Base-by-base conservation (phyloP, 2,888 invertebrate species). In the Morpho achilles region DNA sequence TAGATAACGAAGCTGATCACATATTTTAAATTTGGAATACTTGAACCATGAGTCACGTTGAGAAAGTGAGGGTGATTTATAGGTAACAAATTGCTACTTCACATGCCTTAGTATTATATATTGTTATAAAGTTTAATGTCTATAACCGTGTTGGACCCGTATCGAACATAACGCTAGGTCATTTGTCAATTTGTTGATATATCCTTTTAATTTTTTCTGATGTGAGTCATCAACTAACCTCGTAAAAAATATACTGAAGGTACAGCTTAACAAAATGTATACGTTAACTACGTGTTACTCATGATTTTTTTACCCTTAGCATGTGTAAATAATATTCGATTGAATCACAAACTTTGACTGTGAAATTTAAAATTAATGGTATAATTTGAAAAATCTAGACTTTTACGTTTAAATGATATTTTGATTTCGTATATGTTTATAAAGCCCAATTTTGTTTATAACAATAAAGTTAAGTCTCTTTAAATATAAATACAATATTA, bases 11-110 rank as follows among this genome's bases (percentile, higher is more conserved):
- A 77, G 76, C 72, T 72, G 74, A 75, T 72, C 74, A 73, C 74
- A 73, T 71, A 77, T 70, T 80, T 80, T 75, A 77, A 76, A 70
- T 72, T 69, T 72, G 76, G 71, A 82, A 85, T 82, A 80, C 82
- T 82, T 84, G 68, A 65, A 51, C 61, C 64, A 72, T 87, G 87
- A 88, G 69, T 88, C 87, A 87, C 68, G 44, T 47, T 61, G 76
- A 69, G 83, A 84, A 84, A 84, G 84, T 80, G 58, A 61, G 61
- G 63, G 61, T 67, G 65, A 71, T 67, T 61, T 66, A 67, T 66
- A 64, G 57, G 58, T 55, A 58, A 56, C 64, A 56, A 62, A 45
- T 57, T 53, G 44, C 52, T 44, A 60, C 60, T 61, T 56, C 57
- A 59, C 10, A 58, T 49, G 61, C 40, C 50, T 57, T 44, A 53